Percentiles rank a stretch among this genome's conserved stretches.
Evolutionary conservation across 2,888 invertebrate genomes (phyloP).

Genomic region (Limnephilus marmoratus): DNA sequence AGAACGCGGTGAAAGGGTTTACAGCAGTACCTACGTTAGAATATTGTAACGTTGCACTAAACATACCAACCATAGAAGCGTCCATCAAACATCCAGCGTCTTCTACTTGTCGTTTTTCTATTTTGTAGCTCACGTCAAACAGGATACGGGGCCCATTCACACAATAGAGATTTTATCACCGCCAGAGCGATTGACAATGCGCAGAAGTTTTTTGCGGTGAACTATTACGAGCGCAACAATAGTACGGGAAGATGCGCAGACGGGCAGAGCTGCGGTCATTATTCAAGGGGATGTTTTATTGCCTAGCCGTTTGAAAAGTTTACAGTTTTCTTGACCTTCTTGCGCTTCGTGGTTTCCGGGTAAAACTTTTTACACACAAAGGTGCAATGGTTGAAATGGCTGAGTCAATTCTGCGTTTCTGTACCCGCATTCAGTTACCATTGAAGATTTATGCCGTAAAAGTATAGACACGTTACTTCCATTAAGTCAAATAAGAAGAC

Average conservation of each 20-base stretch:
- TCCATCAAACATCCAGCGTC: neutral
- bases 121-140: conserved; percentile 7
- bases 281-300: neutral
- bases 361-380: neutral
- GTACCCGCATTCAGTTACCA: neutral
- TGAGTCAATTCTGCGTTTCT: neutral
- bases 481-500: neutral
- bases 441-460: neutral
- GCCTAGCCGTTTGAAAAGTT: neutral
- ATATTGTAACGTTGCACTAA: neutral
- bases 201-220: conserved; percentile 26
- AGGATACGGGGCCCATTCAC: conserved; percentile 8
- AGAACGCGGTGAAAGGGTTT: neutral
- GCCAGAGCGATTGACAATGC: conserved; percentile 17
- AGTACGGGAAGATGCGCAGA: conserved; percentile 13
- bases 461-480: neutral
- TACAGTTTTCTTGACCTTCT: neutral
- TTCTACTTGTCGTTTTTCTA: conserved; percentile 3
- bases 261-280: neutral
- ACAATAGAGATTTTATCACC: conserved; percentile 36
- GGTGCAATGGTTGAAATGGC: neutral
- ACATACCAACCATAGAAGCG: neutral
- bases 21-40: neutral
- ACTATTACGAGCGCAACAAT: neutral
- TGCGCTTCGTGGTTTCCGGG: neutral